Conservation (phyloP, 2,113 vertebrate species). For the Nerophis lumbriciformis region DNA sequence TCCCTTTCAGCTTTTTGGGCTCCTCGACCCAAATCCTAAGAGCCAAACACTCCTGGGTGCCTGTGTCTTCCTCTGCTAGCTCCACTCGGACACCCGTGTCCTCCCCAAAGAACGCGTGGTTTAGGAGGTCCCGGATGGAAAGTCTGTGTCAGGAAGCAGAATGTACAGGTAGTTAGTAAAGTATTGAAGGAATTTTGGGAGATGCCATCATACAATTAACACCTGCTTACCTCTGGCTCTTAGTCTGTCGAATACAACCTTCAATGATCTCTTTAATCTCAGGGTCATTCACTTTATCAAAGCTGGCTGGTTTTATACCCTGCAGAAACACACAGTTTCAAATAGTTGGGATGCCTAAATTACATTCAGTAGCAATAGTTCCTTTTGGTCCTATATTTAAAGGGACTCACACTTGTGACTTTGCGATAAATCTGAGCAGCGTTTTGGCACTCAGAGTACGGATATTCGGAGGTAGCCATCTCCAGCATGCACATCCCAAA, state of each 20-base stretch:
- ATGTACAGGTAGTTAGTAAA: not conserved
- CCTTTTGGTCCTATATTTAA: not conserved
- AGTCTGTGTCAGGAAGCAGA: slow-evolving; percentile 61
- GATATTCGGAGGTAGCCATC: slow-evolving; percentile 93
- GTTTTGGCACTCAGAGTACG: slow-evolving; percentile 92
- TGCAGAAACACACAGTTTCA: slow-evolving; percentile 32
- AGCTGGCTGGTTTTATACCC: slow-evolving; percentile 95
- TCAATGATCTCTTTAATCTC: slow-evolving; percentile 96
- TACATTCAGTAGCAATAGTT: not conserved
- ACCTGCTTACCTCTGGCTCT: slow-evolving; percentile 78
- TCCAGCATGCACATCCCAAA: slow-evolving; percentile 96
- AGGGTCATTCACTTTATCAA: slow-evolving; percentile 89
- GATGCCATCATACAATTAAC: slow-evolving; percentile 11
- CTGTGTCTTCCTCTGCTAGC: slow-evolving; percentile 85
- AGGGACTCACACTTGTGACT: slow-evolving; percentile 88
- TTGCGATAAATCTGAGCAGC: slow-evolving; percentile 94
- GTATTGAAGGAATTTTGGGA: not conserved
- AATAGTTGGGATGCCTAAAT: not conserved
- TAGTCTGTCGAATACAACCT: slow-evolving; percentile 89
- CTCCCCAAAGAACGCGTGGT: slow-evolving; percentile 87
- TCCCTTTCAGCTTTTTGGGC: slow-evolving; percentile 92
- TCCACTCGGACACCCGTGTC: slow-evolving; percentile 92
- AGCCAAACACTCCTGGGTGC: slow-evolving; percentile 76
- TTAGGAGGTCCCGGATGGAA: slow-evolving; percentile 85
- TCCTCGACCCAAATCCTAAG: slow-evolving; percentile 93